Conservation (phyloP, 2,113 vertebrate genomes). For the Austrofundulus limnaeus region DNA sequence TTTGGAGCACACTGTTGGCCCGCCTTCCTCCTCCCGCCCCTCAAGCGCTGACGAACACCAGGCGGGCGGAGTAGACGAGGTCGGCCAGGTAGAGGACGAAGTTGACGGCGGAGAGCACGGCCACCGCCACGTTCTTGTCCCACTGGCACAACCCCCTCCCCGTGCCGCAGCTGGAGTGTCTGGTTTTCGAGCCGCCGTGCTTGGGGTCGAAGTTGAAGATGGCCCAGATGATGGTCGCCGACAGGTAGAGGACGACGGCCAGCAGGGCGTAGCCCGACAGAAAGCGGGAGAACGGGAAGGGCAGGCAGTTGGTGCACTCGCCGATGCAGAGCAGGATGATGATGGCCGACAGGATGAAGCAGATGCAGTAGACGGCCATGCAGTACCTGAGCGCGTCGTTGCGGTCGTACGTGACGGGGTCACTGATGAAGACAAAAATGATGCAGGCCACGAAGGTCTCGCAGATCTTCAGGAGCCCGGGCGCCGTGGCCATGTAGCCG, state of each 20-base stretch:
- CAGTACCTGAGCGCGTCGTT: conserved; percentile 81
- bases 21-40: not conserved
- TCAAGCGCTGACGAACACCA: conserved; percentile 84
- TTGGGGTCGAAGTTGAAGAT: conserved; percentile 84
- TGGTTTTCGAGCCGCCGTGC: conserved; percentile 34
- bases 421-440: conserved; percentile 87
- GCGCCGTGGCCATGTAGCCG: conserved; percentile 90
- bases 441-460: conserved; percentile 89
- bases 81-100: conserved; percentile 87
- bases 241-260: conserved; percentile 83
- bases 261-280: conserved; percentile 83
- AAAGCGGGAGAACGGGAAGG: conserved; percentile 85
- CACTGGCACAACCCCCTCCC: conserved; percentile 45
- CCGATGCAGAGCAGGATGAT: conserved; percentile 86
- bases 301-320: conserved; percentile 85
- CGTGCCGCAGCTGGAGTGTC: conserved; percentile 15
- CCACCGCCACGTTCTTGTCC: conserved; percentile 82
- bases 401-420: conserved; percentile 66
- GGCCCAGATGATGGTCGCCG: conserved; percentile 86
- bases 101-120: conserved; percentile 84
- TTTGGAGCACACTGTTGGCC: conserved; percentile 31
- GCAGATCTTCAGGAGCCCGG: conserved; percentile 88
- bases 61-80: conserved; percentile 83
- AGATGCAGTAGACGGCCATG: conserved; percentile 87
- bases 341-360: conserved; percentile 85